Evolutionary conservation across 1,140 invertebrate genomes (phyloP), one percentile per base, ranked within the genome.

Genomic region (Acromyrmex heyeri): DNA sequence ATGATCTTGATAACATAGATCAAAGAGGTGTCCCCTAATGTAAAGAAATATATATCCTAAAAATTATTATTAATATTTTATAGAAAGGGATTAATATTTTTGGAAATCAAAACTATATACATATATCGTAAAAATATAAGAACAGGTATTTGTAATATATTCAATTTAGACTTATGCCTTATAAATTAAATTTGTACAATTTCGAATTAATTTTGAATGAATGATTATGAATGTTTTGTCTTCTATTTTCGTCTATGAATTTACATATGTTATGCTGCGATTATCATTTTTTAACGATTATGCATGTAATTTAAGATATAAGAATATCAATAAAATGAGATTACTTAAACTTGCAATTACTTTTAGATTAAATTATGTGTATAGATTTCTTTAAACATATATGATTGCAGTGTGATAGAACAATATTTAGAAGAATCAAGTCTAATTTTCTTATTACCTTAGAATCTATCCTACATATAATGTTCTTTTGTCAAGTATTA

Each of bases 271-370:
- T 57, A 57, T 57, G 8, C n/a, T 21, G n/a, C n/a, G 16, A 59
- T 3, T 24, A 10, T 44, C 38, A 44, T 44, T 44, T 8, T 44
- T 44, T 44, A 44, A 44, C 8, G 24, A 8, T 75, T 59, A 14
- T 38, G 14, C 4, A 18, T 76, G 53, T 61, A 61, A 44, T 44
- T 44, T 44, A 44, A 64, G 44, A 14, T 78, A 18, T 65, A 65
- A 64, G 16, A 77, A 65, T 48, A 12, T 3, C 18, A 78, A 65
- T 77, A 64, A 77, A 77, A 24, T 64, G 1, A 27, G 10, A 64
- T 48, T 64, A 62, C 57, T 48, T 21, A 50, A 50, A 50, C 12
- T 50, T 50, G 12, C 12, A 14, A 50, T 50, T 50, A 50, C 14
- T 50, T 16, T 21, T 21, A 38, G 12, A 16, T 75, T 75, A 24